phyloP scores from a whole-genome alignment of 2,888 invertebrate genomes.

The Eupithecia centaureata region DNA sequence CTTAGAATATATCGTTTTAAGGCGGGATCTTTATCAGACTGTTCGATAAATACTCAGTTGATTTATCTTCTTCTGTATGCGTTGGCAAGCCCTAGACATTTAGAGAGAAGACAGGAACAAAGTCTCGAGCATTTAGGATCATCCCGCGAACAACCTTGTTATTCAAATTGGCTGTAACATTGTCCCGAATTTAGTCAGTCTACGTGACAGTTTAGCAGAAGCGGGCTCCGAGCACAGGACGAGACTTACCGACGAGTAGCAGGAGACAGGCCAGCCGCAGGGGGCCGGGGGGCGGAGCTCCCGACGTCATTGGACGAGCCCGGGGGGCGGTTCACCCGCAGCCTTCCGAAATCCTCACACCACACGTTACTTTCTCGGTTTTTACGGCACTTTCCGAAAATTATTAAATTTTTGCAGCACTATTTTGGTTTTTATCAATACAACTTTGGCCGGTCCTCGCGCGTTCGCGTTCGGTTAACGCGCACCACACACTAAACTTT shows the following conservation, averaged over 20 bases:
- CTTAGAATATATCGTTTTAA: no score
- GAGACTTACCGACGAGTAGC: constrained; percentile 70
- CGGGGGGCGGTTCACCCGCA: constrained; percentile 67
- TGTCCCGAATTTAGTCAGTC: background rate
- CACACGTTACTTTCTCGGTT: constrained; percentile 19
- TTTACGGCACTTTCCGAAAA: constrained; percentile 31
- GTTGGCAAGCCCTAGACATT: background rate
- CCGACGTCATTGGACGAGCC: constrained; percentile 74
- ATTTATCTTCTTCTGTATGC: background rate
- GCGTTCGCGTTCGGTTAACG: constrained; percentile 54
- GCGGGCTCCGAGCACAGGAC: background rate
- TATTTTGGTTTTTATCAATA: background rate
- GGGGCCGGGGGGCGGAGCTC: constrained; percentile 71
- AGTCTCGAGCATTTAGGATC: background rate
- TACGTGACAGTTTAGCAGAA: constrained; percentile 2
- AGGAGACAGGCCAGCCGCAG: constrained; percentile 59
- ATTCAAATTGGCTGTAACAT: background rate
- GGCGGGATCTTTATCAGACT: background rate
- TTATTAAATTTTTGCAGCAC: constrained; percentile 8
- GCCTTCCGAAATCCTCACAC: constrained; percentile 45
- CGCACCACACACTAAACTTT: constrained; percentile 66
- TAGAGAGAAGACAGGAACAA: background rate
- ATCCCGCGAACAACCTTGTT: background rate
- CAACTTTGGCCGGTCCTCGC: background rate
- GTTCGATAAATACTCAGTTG: background rate